A percentile compares a stretch with the other conserved stretches of the same genome.
Evolutionary conservation across 1,140 invertebrate genomes (phyloP).

Genomic region (Neuroterus valhalla): DNA sequence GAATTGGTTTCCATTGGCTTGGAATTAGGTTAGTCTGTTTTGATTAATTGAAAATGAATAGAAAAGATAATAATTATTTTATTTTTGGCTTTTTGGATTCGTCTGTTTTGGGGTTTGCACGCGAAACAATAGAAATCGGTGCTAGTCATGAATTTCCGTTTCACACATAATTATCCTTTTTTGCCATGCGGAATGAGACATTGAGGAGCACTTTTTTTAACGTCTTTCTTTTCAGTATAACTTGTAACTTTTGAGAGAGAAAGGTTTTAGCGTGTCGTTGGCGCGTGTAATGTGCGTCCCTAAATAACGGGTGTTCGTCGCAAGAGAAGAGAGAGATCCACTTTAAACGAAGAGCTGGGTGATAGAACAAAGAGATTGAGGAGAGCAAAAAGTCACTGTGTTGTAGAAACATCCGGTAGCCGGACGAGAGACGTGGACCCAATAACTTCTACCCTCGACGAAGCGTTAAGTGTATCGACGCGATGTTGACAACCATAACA

Average conservation of each 20-base stretch:
- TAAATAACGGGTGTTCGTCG: constrained; percentile 19
- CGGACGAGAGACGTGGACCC: constrained; percentile 8
- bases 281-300: constrained; percentile 21
- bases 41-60: too few species aligned
- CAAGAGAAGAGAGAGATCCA: constrained; percentile 8
- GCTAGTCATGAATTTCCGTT: too few species aligned
- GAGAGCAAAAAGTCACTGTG: background rate
- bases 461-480: constrained; percentile 4
- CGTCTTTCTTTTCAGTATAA: background rate
- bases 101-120: too few species aligned
- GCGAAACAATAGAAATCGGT: too few species aligned
- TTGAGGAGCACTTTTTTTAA: constrained; percentile 5
- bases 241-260: background rate
- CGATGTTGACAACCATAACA: constrained; percentile 18
- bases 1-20: too few species aligned
- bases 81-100: too few species aligned
- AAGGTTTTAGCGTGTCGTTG: constrained; percentile 3
- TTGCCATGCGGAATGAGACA: background rate
- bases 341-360: constrained; percentile 18
- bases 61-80: too few species aligned
- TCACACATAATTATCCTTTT: too few species aligned
- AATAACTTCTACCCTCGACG: background rate
- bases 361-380: constrained; percentile 14
- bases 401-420: constrained; percentile 29
- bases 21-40: too few species aligned